Evolutionary conservation across 2,797 vertebrate species (phyloP).

Genomic region (Acanthiza pusilla): DNA sequence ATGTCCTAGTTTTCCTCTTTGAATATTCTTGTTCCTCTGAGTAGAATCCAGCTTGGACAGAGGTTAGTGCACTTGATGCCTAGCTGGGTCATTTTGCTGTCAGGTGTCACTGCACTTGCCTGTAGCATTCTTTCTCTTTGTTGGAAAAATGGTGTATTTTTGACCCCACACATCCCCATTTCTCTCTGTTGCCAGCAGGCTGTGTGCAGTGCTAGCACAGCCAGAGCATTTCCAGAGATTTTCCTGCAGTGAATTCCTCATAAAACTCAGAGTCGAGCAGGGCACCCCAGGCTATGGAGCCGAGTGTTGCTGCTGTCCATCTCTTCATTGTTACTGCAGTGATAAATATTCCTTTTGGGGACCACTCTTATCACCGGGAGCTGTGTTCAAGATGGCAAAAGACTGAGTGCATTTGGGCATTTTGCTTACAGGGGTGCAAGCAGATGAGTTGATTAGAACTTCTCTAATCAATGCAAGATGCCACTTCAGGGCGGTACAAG

Average conservation of each 20-base stretch:
- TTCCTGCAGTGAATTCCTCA: not conserved
- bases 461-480: not conserved
- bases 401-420: not conserved
- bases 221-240: not conserved
- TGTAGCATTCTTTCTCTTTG: not conserved
- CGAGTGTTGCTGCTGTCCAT: not conserved
- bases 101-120: not conserved
- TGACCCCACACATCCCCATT: not conserved
- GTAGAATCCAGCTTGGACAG: not conserved
- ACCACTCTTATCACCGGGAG: not conserved
- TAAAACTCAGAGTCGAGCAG: not conserved
- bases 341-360: not conserved
- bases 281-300: not conserved
- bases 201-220: not conserved
- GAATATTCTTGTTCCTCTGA: not conserved
- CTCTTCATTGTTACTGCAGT: not conserved
- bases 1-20: not conserved
- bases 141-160: not conserved
- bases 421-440: not conserved
- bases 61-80: not conserved
- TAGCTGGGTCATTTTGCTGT: slow-evolving; percentile 1
- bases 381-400: not conserved
- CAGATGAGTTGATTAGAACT: not conserved
- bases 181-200: not conserved
- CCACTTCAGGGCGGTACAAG: not conserved